Base-by-base conservation (phyloP, 2,797 vertebrate genomes). In the Paedocypris micromegethes region DNA sequence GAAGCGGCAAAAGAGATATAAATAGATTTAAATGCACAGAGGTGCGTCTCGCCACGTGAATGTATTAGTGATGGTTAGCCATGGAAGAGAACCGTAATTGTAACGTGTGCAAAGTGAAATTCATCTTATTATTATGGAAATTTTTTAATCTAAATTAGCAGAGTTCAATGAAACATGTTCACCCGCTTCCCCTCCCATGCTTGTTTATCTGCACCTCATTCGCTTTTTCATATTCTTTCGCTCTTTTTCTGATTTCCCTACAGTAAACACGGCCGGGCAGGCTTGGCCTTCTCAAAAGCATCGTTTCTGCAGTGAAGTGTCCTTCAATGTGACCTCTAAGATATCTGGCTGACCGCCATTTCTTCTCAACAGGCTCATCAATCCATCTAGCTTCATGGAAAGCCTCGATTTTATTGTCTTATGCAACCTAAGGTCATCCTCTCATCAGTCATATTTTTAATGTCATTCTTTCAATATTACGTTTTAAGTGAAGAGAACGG, bases 341-440 rank as follows among this genome's bases (percentile, higher is more conserved):
- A 84, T 80, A 78, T 80, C 86, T 90, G 88, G 87, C 86, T 74
- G 81, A 46, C 79, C 85, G 86, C 87, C 87, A 87, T 83, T 85
- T 82, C 75, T 84, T 84, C 84, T 89, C 84, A 85, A 86, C 82
- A 82, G 80, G 84, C 83, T 88, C 86, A 90, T 90, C 88, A 86
- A 90, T 89, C 86, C 87, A 86, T 89, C 87, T 83, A 75, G 77
- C 81, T 83, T 88, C 83, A 87, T 83, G 84, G 81, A 85, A 82
- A 82, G 88, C 86, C 88, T 88, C 88, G 86, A 86, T 89, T 88
- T 90, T 88, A 87, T 88, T 87, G 86, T 88, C 84, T 88, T 85
- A 83, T 83, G 80, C 75, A 84, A 81, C 75, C 79, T 83, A 84
- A 82, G 81, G 84, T 84, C 83, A 83, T 78, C 85, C 75, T 70